Base-by-base conservation (phyloP, 1,140 invertebrate species). In the Paramacrobiotus metropolitanus region DNA sequence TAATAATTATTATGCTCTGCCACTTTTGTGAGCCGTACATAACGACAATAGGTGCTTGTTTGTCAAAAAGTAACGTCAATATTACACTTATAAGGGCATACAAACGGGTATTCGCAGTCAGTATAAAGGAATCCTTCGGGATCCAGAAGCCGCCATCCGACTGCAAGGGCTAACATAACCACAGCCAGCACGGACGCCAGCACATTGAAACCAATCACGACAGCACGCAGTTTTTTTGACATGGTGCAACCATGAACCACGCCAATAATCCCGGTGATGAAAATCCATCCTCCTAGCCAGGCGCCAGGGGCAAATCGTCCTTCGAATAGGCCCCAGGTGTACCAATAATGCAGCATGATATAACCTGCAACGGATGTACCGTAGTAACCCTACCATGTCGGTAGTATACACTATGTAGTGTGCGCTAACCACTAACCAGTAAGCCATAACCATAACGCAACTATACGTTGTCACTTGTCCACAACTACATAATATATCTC, bases 221-320 rank as follows among this genome's bases (percentile, higher is more conserved):
- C 15, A n/a, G 9, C n/a, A 4, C 15, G 24, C 28, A 55, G 48
- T 24, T 20, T 9, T 9, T 24, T 15, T 4, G 4, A 15, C 9
- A 15, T 15, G 34, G n/a, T 40, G n/a, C 34, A 40, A 9, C 48
- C 48, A 28, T 55, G 48, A 24, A 55, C 48, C 15, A 55, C 28
- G 48, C 48, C 48, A 4, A 55, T 24, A 28, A 55, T 55, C 48
- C 48, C 48, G 15, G 48, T 55, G 48, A 55, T 55, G 48, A 55
- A 24, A 24, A 55, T 15, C 15, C 15, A 55, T 24, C 48, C 48
- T 15, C 48, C 48, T 9, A 55, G 48, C 48, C 48, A 55, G 24
- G 15, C 15, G 9, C 48, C 48, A 4, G 48, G 48, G 9, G 15
- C 48, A 28, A 55, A 55, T 15, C 48, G 48, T 15, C 48, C 48